phyloP scores from a whole-genome alignment of 2,797 vertebrate species.

The Sphaeramia orbicularis region DNA sequence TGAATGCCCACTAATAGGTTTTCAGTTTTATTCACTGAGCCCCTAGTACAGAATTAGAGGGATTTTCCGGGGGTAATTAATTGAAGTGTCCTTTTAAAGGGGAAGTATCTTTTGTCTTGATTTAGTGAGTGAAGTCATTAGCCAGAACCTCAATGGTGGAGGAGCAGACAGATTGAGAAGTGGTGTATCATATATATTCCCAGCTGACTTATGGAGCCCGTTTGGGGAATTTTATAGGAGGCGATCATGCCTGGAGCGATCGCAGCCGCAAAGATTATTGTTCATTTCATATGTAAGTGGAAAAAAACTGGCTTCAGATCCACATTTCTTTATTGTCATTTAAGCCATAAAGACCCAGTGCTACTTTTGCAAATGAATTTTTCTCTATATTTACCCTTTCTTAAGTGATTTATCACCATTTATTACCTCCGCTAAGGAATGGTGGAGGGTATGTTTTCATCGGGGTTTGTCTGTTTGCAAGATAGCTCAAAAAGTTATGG shows the following conservation, averaged over 20 bases:
- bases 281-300: conserved; percentile 18
- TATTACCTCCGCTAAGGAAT: too few relatives aligned
- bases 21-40: conserved; percentile 81
- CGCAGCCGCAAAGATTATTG: conserved; percentile 20
- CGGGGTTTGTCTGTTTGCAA: too few relatives aligned
- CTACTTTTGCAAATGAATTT: too few relatives aligned
- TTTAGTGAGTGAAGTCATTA: conserved; percentile 72
- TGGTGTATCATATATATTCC: conserved; percentile 43
- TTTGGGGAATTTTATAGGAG: conserved; percentile 27
- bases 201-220: conserved; percentile 26
- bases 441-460: too few relatives aligned
- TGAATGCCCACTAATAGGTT: conserved; percentile 81
- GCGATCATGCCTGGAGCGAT: conserved; percentile 14
- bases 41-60: conserved; percentile 73
- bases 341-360: too few relatives aligned
- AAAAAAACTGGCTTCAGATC: too few relatives aligned
- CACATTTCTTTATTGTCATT: too few relatives aligned
- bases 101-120: conserved; percentile 77
- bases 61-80: conserved; percentile 81
- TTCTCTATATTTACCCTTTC: too few relatives aligned
- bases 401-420: too few relatives aligned
- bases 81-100: conserved; percentile 76
- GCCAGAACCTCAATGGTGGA: conserved; percentile 48
- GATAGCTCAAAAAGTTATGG: too few relatives aligned
- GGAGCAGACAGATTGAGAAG: conserved; percentile 49